Evolutionary conservation across 2,113 vertebrate genomes (phyloP).

Genomic region (Myotis davidii): DNA sequence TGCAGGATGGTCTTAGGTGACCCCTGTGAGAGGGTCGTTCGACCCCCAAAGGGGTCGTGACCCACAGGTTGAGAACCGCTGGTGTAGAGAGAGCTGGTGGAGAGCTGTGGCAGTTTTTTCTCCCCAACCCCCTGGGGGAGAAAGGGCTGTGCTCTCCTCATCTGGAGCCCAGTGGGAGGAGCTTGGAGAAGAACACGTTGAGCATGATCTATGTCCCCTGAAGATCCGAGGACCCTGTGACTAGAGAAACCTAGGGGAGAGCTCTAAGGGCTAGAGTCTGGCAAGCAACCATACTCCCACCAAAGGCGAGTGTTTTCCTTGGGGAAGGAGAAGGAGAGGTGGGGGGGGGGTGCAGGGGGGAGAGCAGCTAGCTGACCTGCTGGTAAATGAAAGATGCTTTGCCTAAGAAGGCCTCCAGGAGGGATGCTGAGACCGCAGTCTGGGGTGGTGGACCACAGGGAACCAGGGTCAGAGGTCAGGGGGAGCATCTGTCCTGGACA

Average conservation of each 20-base stretch:
- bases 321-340: neutral
- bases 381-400: neutral
- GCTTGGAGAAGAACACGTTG: neutral
- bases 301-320: neutral
- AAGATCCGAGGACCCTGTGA: neutral
- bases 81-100: neutral
- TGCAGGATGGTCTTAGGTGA: too few species aligned
- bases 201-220: neutral
- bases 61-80: too few species aligned
- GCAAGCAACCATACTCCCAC: neutral
- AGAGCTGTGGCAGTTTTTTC: neutral
- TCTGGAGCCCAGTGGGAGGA: neutral
- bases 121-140: neutral
- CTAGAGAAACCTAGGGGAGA: neutral
- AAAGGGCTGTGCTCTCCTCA: neutral
- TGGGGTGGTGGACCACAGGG: neutral
- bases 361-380: neutral
- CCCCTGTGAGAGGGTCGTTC: too few species aligned
- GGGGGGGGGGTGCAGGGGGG: accelerated
- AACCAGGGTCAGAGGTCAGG: neutral
- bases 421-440: neutral
- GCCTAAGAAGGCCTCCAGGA: neutral
- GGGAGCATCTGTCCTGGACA: accelerated
- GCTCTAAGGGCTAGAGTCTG: neutral
- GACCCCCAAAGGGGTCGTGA: too few species aligned